Evolutionary conservation across 2,113 vertebrate genomes (phyloP), one percentile per base, ranked within the genome.

Genomic region (Haemorhous mexicanus): DNA sequence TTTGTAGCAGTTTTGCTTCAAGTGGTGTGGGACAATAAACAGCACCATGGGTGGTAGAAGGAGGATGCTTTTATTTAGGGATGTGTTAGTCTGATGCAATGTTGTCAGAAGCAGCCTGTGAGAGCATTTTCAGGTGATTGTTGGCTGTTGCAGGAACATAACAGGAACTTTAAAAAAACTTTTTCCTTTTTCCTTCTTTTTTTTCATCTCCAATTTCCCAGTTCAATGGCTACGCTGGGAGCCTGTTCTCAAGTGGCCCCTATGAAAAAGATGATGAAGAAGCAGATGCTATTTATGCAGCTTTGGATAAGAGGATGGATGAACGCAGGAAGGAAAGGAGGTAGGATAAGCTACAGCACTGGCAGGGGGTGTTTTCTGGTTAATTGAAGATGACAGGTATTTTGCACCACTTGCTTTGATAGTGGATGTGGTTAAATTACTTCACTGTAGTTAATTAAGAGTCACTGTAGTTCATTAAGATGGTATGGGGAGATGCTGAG

Each of bases 231-330:
- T 99, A 99, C 3, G 99, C 99, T 9, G 99, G 99, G 30, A 99
- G 99, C 92, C 97, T 99, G 88, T 99, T 99, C 97, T 99, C 99
- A 7, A 99, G 99, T 2, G 99, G 99, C 2, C 99, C 99, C 5
- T 99, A 99, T 74, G 99, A 99, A 69, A 99, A 99, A 68, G 99
- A 99, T 23, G 99, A 99, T 2, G 99, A 99, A 95, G 99, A 99
- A 95, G 99, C 99, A 5, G 99, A 99, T 94, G 99, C 99, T 26
- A 99, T 99, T 93, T 99, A 99, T 94, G 99, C 98, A 20, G 99
- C 99, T 33, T 92, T 99, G 96, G 99, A 99, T 93, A 99, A 99
- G 86, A 98, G 99, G 87, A 99, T 99, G 99, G 99, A 99, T 94
- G 99, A 99, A 93, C 98, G 99, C 89, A 98, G 99, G 28, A 99